Percentiles rank a stretch among this genome's conserved stretches.
These are phyloP conservation scores for Oryzias celebensis DNA, from an alignment of 2,113 vertebrate genomes.

Conservation along the genomic window DNA sequence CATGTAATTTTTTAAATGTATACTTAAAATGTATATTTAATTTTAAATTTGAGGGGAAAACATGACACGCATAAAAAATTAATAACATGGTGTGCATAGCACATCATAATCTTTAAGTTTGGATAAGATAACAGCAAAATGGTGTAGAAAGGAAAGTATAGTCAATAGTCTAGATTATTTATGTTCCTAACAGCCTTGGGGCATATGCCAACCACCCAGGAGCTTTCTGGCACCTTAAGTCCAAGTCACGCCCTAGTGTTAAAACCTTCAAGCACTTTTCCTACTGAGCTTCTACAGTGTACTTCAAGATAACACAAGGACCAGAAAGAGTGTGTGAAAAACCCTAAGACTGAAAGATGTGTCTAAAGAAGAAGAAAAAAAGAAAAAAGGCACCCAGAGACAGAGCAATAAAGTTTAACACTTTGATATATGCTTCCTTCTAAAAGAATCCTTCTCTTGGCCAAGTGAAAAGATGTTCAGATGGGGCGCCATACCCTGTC, in stretches of 20 bases:
- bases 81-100: too few relatives aligned
- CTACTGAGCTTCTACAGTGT: conserved; percentile 14
- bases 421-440: conserved; percentile 41
- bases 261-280: conserved; percentile 24
- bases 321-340: conserved; percentile 19
- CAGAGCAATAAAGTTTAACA: conserved; percentile 28
- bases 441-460: conserved; percentile 16
- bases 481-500: conserved; percentile 48
- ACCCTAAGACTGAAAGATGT: not conserved
- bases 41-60: too few relatives aligned
- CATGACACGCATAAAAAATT: too few relatives aligned
- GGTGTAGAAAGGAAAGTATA: too few relatives aligned
- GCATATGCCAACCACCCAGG: conserved; percentile 27
- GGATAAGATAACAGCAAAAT: too few relatives aligned
- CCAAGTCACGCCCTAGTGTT: conserved; percentile 38
- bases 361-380: not conserved
- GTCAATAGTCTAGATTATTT: too few relatives aligned
- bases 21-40: too few relatives aligned
- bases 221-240: conserved; percentile 42
- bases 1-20: too few relatives aligned
- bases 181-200: not conserved
- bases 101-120: too few relatives aligned
- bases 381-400: not conserved
- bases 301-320: conserved; percentile 7
- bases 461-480: conserved; percentile 41